These are phyloP conservation scores for Spea bombifrons DNA, from an alignment of 2,113 vertebrate species.

Conservation along the genomic window DNA sequence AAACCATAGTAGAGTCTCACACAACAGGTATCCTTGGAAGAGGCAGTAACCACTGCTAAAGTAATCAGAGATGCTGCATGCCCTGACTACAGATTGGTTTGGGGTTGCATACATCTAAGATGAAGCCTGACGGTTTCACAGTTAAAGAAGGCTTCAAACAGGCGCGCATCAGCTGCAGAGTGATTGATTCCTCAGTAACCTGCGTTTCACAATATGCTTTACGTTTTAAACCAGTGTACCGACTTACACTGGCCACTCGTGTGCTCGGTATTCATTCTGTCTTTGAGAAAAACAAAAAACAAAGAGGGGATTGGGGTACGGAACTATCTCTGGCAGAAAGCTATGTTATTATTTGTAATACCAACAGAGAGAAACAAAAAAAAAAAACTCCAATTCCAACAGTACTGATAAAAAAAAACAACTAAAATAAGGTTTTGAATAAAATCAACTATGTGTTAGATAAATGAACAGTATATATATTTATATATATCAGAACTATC, in stretches of 20 bases:
- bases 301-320: too few relatives aligned
- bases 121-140: slow-evolving; percentile 5
- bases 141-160: slow-evolving; percentile 26
- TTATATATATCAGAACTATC: too few relatives aligned
- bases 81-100: slow-evolving; percentile 15
- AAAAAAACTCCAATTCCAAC: neutral
- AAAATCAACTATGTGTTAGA: neutral
- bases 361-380: neutral
- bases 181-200: slow-evolving; percentile 17
- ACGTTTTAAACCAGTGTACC: slow-evolving; percentile 5
- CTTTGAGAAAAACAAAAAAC: slow-evolving; percentile 5
- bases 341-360: neutral
- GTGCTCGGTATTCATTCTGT: slow-evolving; percentile 4
- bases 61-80: slow-evolving; percentile 26
- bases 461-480: too few relatives aligned
- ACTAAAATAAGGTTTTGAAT: neutral
- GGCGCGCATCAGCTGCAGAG: slow-evolving; percentile 9
- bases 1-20: slow-evolving; percentile 2
- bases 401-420: neutral
- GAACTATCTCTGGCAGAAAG: neutral
- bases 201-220: slow-evolving; percentile 5
- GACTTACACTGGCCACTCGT: neutral
- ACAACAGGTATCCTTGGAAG: slow-evolving; percentile 18
- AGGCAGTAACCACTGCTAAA: slow-evolving; percentile 12
- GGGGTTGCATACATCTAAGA: slow-evolving; percentile 22